Evolutionary conservation across 1,140 invertebrate genomes (phyloP), one percentile per base, ranked within the genome.

Genomic region (Drosophila melanica): DNA sequence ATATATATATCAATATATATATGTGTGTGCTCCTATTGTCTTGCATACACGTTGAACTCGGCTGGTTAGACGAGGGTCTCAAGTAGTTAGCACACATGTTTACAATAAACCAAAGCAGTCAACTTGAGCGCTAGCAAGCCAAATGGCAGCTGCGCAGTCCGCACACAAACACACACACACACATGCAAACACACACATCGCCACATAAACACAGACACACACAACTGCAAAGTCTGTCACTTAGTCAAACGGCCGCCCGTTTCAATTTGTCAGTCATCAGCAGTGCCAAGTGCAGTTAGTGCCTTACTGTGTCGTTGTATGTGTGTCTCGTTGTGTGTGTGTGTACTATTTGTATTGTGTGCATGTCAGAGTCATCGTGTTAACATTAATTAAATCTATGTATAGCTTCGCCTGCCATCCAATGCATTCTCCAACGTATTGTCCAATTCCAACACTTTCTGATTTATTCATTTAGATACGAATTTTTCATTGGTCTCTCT

Each of bases 301-400:
- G 12, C 5, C 9, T 45, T 35, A 65, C 53, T 63, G 4, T 30
- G 18, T 47, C 27, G n/a, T 23, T 50, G 12, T 48, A 27, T 45
- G 57, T 57, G 27, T 33, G 3, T 54, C 4, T 50, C 0, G 16
- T 44, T 45, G 10, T 51, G 14, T 41, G 18, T 37, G 45, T 67
- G 14, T 37, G 41, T 68, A 64, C 53, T 82, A 73, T 77, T 79
- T 89, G 76, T 67, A 89, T 90, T 89, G 80, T 86, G 67, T 79
- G 84, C 75, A 76, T 86, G 82, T 86, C 82, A 89, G 84, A 84
- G 79, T 89, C 81, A 63, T 81, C 82, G 82, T 89, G 82, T 89
- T 89, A 86, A 86, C 84, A 86, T 86, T 86, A 86, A 89, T 86
- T 87, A 86, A 86, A 86, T 86, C 82, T 73, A 58, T 58, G 54